Conservation (phyloP, 2,888 invertebrate genomes). For the Caenorhabditis sinica region DNA sequence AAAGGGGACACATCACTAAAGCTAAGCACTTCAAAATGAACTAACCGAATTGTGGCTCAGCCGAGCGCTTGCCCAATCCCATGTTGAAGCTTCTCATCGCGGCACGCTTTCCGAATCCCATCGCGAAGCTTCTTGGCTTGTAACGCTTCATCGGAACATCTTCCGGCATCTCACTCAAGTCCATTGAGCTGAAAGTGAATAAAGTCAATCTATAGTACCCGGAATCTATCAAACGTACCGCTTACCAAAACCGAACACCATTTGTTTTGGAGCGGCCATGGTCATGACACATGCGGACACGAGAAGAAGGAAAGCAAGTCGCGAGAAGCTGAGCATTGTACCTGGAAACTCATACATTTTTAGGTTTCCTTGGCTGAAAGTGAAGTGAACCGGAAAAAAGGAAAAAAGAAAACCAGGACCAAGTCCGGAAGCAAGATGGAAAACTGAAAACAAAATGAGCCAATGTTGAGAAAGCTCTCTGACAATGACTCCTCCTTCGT, state of each 20-base stretch:
- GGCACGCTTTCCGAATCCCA: constrained; percentile 75
- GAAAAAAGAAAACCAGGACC: neutral
- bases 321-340: constrained; percentile 70
- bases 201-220: neutral
- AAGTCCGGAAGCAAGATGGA: neutral
- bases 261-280: constrained; percentile 67
- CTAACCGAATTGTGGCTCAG: constrained; percentile 48
- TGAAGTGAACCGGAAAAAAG: neutral
- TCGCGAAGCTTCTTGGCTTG: constrained; percentile 69
- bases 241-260: constrained; percentile 72
- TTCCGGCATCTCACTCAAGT: constrained; percentile 50
- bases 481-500: constrained; percentile 38
- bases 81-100: constrained; percentile 70
- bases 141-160: constrained; percentile 63
- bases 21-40: neutral
- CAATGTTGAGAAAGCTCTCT: constrained; percentile 26
- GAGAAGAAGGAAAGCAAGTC: constrained; percentile 65
- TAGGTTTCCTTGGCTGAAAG: constrained; percentile 23
- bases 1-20: constrained; percentile 8
- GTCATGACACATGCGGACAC: constrained; percentile 62
- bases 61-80: constrained; percentile 71
- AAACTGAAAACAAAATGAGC: constrained; percentile 29
- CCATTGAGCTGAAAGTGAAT: constrained; percentile 23
- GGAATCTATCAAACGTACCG: constrained; percentile 39
- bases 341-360: constrained; percentile 56